Conservation (phyloP, 2,797 vertebrate species). For the Aphelocoma californica region DNA sequence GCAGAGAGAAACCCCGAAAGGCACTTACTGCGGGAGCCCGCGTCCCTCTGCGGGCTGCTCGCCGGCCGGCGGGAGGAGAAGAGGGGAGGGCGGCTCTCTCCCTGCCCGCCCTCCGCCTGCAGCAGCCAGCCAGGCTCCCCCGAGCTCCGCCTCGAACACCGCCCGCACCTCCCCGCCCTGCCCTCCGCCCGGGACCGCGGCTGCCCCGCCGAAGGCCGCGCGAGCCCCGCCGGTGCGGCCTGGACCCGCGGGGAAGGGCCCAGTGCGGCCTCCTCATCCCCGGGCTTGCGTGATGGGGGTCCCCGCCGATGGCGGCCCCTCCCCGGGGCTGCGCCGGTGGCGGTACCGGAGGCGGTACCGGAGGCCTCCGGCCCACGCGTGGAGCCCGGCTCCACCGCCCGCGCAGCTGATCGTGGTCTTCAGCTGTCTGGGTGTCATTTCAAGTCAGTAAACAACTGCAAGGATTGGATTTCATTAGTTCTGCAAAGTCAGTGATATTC, state of each 20-base stretch:
- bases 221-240: background rate
- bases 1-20: accelerated
- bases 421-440: background rate
- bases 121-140: background rate
- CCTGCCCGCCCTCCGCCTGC: background rate
- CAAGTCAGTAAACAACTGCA: background rate
- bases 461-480: conserved; percentile 36
- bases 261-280: background rate
- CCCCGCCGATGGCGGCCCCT: background rate
- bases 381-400: background rate
- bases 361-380: background rate
- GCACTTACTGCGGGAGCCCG: background rate
- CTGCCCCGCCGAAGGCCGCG: background rate
- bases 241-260: background rate
- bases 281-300: background rate
- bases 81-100: background rate
- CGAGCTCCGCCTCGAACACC: conserved; percentile 3
- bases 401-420: background rate
- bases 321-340: background rate
- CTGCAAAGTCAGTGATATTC: conserved; percentile 26
- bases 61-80: background rate
- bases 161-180: background rate
- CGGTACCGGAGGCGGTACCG: background rate
- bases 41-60: background rate
- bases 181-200: background rate